Conservation (phyloP, 2,888 invertebrate genomes). For the Drosophila emarginata region DNA sequence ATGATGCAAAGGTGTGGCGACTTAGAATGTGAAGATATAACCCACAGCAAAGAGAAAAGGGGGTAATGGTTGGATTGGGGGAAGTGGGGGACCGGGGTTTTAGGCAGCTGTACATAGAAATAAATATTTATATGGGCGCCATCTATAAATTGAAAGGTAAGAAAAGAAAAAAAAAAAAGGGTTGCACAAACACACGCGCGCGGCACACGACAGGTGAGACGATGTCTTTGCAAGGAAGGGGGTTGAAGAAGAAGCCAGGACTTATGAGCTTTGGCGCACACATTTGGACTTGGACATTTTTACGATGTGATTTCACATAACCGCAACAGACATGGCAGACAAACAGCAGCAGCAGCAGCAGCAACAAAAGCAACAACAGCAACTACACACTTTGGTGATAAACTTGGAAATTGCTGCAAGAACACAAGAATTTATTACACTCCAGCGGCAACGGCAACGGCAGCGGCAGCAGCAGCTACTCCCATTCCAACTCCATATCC, state of each 20-base stretch:
- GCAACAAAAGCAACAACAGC: slow-evolving; percentile 38
- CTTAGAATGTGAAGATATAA: neutral
- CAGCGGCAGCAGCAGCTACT: slow-evolving; percentile 30
- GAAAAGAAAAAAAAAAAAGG: slow-evolving; percentile 40
- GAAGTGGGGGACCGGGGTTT: no score
- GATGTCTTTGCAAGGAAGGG: neutral
- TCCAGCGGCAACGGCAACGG: slow-evolving; percentile 61
- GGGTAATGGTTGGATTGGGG: no score
- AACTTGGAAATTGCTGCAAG: slow-evolving; percentile 73
- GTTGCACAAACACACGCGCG: slow-evolving; percentile 23
- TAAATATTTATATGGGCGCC: slow-evolving; percentile 77
- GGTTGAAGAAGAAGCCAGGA: slow-evolving; percentile 42
- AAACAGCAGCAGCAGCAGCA: neutral
- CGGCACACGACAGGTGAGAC: slow-evolving; percentile 37
- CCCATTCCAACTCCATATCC: neutral
- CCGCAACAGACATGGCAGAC: slow-evolving; percentile 75
- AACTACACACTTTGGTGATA: slow-evolving; percentile 74
- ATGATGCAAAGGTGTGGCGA: slow-evolving; percentile 73
- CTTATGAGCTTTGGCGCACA: slow-evolving; percentile 78
- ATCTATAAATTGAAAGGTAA: slow-evolving; percentile 76
- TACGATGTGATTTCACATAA: slow-evolving; percentile 80
- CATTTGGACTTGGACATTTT: slow-evolving; percentile 80
- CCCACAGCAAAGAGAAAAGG: slow-evolving; percentile 1
- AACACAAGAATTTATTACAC: slow-evolving; percentile 68
- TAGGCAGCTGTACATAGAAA: slow-evolving; percentile 69